Percentiles rank a stretch among this genome's conserved stretches.
phyloP scores from a whole-genome alignment of 2,797 vertebrate genomes.

The Vespertilio murinus region DNA sequence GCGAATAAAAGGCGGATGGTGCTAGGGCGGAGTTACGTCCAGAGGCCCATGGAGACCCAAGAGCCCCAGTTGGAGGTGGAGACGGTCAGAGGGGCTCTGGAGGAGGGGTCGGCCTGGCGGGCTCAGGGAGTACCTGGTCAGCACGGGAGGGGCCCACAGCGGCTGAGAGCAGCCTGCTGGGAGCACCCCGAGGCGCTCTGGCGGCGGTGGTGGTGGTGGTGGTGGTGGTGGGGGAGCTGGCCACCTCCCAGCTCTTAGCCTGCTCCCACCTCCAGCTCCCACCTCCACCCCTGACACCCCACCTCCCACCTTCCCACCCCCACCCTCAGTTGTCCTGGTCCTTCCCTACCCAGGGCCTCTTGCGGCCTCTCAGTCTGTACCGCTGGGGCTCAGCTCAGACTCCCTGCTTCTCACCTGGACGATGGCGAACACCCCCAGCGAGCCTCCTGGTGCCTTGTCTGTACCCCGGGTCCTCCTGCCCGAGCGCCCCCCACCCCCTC shows the following conservation, averaged over 20 bases:
- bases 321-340: too few species aligned
- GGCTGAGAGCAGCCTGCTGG: accelerated
- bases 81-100: neutral
- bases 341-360: neutral
- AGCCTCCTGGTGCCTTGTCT: neutral
- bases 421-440: accelerated
- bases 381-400: neutral
- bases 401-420: neutral
- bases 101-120: accelerated
- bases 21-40: neutral
- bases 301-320: too few species aligned
- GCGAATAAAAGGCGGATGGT: neutral
- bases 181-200: accelerated
- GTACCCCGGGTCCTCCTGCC: accelerated
- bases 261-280: too few species aligned
- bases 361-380: neutral
- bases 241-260: neutral
- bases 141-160: neutral
- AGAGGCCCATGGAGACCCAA: accelerated
- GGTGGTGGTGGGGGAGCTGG: accelerated
- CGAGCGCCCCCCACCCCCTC: neutral
- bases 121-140: neutral
- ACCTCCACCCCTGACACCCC: too few species aligned
- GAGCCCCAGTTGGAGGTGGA: neutral
- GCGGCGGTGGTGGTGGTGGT: too few species aligned